Evolutionary conservation across 2,888 invertebrate species (phyloP).

Genomic region (Schizaphis graminum): DNA sequence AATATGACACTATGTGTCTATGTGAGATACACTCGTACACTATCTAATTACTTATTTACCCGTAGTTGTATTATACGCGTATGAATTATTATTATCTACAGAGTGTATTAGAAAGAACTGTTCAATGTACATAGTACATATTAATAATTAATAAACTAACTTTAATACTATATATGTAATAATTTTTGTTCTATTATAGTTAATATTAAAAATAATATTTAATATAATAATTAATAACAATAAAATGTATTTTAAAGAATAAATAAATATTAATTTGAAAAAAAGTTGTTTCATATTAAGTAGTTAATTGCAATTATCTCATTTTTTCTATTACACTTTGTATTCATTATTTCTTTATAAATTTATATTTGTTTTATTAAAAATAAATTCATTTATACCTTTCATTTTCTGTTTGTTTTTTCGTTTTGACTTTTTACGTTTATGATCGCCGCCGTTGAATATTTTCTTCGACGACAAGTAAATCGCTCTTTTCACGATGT

Average conservation of each 20-base stretch:
- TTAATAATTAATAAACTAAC: background rate
- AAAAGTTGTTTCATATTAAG: background rate
- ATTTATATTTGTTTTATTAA: background rate
- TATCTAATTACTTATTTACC: background rate
- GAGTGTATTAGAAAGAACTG: background rate
- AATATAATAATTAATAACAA: no score
- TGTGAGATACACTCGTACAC: background rate
- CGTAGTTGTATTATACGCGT: background rate
- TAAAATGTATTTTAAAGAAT: background rate
- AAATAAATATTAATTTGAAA: background rate
- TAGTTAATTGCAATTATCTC: background rate
- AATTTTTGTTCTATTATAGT: background rate
- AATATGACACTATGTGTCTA: background rate
- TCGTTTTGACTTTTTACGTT: conserved; percentile 54
- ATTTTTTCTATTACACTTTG: background rate
- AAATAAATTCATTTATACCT: conserved; percentile 29
- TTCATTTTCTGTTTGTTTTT: conserved; percentile 51
- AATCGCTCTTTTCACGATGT: conserved; percentile 55
- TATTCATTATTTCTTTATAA: background rate
- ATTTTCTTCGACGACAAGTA: conserved; percentile 61
- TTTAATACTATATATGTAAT: background rate
- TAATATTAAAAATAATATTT: background rate
- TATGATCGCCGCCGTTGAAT: conserved; percentile 50
- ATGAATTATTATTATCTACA: background rate
- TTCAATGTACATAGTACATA: background rate